Base-by-base conservation (phyloP, 2,797 vertebrate genomes). In the Gymnocypris eckloni region DNA sequence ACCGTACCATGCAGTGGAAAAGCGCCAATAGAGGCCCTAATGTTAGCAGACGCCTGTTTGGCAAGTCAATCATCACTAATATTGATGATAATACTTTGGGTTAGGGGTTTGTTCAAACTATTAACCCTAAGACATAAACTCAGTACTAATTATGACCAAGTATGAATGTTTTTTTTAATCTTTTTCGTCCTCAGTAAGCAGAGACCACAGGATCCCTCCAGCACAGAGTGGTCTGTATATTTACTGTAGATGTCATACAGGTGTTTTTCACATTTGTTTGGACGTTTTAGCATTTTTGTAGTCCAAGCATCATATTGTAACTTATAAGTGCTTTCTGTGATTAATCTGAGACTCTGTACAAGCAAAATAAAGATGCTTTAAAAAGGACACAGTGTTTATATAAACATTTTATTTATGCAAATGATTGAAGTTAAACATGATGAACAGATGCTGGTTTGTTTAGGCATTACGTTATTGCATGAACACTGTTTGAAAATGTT, bases 121-220 rank as follows among this genome's bases (percentile, higher is more conserved):
- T 15, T 16, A 52, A 52, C 71, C 2, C 0, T 10, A 28, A 50
- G 1, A 50, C 4, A 28, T 28, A 15, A 25, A 48, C 71, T 1
- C 6, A 54, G 6, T 54, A 3, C 8, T 41, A 28, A 20, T 20
- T 18, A 39, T 39, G 8, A 48, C 20, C 10, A 48, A n/a, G 1
- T 25, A 16, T 72, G 9, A 22, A 41, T 20, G 54, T 75, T 2
- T 79, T 59, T 59, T 43, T 83, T 56, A 43, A 7, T 59, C 73
- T 80, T 82, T 52, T 61, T 84, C 48, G 9, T 78, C 79, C 87
- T 45, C 86, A 96, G 95, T 96, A 8, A 95, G 93, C 86, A 92
- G 94, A 43, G 95, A 96, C 81, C 94, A 18, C 92, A 81, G 82
- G 95, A 96, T 43, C 50, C 94, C 6, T 84, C 95, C 10, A 12